These are phyloP conservation scores for Falco berigora DNA, from an alignment of 2,797 vertebrate species.

Conservation along the genomic window DNA sequence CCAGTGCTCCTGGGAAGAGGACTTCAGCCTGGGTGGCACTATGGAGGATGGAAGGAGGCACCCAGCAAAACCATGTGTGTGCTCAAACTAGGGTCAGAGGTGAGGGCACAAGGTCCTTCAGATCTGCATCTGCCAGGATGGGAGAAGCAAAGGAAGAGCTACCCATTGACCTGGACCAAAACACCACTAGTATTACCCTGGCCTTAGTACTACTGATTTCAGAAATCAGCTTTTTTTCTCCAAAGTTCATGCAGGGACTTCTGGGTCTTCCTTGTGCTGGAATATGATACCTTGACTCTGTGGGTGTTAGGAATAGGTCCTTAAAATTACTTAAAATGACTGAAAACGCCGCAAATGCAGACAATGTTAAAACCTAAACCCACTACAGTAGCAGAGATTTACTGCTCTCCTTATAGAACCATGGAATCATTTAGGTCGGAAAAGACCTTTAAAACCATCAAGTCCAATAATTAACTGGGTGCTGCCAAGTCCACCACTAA, in stretches of 20 bases:
- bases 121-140: not conserved
- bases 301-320: not conserved
- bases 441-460: not conserved
- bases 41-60: not conserved
- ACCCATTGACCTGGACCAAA: not conserved
- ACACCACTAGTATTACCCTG: not conserved
- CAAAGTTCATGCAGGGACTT: not conserved
- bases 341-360: not conserved
- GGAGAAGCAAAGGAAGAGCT: not conserved
- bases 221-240: not conserved
- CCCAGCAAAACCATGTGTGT: rapidly evolving
- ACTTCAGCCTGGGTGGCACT: not conserved
- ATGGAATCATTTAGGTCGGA: not conserved
- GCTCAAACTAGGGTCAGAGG: not conserved
- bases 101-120: not conserved
- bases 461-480: not conserved
- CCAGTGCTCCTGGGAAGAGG: not conserved
- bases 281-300: not conserved
- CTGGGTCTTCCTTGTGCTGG: not conserved
- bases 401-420: not conserved
- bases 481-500: not conserved
- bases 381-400: not conserved
- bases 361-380: not conserved
- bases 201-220: not conserved
- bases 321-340: not conserved